Base-by-base conservation (phyloP, 2,797 vertebrate genomes). In the Channa striata region DNA sequence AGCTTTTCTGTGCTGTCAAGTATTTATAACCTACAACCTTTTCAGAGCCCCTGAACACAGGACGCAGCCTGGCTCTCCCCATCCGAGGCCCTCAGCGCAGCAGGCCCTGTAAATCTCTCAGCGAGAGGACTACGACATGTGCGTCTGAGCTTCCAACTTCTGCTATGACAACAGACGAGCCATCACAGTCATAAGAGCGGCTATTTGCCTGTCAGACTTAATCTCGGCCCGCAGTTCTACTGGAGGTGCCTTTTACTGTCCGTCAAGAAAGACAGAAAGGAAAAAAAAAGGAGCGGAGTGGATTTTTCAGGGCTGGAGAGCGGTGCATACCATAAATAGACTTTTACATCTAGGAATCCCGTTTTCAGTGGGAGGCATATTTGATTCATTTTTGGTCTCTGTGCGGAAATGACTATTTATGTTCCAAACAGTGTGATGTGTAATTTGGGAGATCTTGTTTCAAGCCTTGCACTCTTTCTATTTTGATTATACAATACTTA, bases 21-120 rank as follows among this genome's bases (percentile, higher is more conserved):
- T 92, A 92, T 92, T 93, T 93, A 92, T 92, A 91, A 92, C 90
- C 87, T 87, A 64, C 85, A 91, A 87, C 87, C 88, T 82, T 90
- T 90, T 81, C 50, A 75, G 81, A 91, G 82, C 81, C 80, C 78
- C 81, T 77, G n/a, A 67, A 85, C 79, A 71, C 77, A 40, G 76
- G 74, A 69, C 63, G 69, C 50, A n/a, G 80, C 60, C 66, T 57
- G 54, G 69, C 77, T 74, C 64, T 60, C 71, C 79, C 63, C 9
- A 66, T 81, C 79, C 72, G 68, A 74, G 75, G 74, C 40, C 78
- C 76, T 70, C 77, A 17, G 72, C 69, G 44, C 76, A 70, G 57
- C 59, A n/a, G 77, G 74, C 46, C 78, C 70, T 40, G 82, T 91
- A 90, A 91, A 90, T 92, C 87, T 91, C 67, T 77, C 78, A 9